Conservation (phyloP, 2,113 vertebrate genomes). For the Urocynchramus pylzowi region DNA sequence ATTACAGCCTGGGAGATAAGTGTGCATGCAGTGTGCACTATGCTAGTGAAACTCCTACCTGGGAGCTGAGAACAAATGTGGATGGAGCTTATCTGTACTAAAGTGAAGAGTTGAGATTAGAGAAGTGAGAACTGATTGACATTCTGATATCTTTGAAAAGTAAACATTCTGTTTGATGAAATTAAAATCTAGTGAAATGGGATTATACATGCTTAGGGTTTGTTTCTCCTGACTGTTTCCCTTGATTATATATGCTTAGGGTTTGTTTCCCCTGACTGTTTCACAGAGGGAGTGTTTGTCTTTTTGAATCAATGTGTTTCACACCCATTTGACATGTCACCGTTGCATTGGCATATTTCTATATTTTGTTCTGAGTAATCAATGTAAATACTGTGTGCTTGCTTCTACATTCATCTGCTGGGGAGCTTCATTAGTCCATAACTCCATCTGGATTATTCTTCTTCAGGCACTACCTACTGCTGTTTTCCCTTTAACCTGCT, state of each 20-base stretch:
- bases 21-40: accelerated
- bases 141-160: not conserved
- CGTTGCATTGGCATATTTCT: not conserved
- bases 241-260: not conserved
- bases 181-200: not conserved
- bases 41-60: not conserved
- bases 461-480: conserved; percentile 9
- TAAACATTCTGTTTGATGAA: not conserved
- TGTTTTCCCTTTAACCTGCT: conserved; percentile 43
- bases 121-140: not conserved
- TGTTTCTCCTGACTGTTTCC: not conserved
- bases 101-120: not conserved
- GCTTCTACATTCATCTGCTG: not conserved
- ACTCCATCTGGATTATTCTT: conserved; percentile 27
- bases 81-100: not conserved
- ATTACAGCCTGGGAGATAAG: not conserved
- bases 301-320: not conserved
- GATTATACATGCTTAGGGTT: not conserved
- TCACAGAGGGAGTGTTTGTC: not conserved
- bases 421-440: not conserved
- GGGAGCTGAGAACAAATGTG: not conserved
- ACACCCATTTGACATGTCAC: not conserved
- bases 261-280: not conserved
- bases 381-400: not conserved
- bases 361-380: not conserved